Evolutionary conservation across 2,888 invertebrate genomes (phyloP), one percentile per base, ranked within the genome.

Genomic region (Phytoseiulus persimilis): DNA sequence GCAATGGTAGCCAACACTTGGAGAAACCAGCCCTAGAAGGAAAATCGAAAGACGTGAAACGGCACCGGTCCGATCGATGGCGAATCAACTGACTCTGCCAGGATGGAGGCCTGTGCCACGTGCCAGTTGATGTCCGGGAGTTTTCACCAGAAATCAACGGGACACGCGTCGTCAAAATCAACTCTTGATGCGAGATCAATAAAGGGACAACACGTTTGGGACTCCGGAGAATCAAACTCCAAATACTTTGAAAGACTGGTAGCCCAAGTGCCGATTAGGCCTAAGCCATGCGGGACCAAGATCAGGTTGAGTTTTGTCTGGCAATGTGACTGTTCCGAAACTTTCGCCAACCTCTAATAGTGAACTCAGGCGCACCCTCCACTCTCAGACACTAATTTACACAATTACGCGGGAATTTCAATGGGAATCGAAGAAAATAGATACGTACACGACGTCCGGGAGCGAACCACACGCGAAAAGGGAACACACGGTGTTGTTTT

Each of bases 381-480:
- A 32, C 31, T 28, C 18, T 11, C 0, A 9, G 9, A 32, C 33
- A 32, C 33, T 32, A 87, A 39, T 87, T 6, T n/a, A 87, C 87
- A 32, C 87, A 23, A 32, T 11, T 14, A 9, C 11, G 23, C 87
- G 5, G 9, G 33, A 33, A 87, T 9, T 28, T 31, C 28, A 23
- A 14, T 5, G 5, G n/a, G 33, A 87, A 32, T 87, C 32, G 39
- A 11, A 1, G 6, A 87, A 87, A 87, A n/a, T 87, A 0, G 33
- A 28, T 87, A 87, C 87, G 33, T 87, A 87, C 87, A 87, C 87
- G 45, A 33, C 87, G 87, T 87, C 87, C 87, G 45, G 45, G 87
- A 32, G 87, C 33, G 45, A 33, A 87, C 87, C 87, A 87, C 87
- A 33, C 87, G 33, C 33, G 87, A 87, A 87, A 87, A 87, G 87